Conservation (phyloP, 2,113 vertebrate species). For the Helogale parvula region DNA sequence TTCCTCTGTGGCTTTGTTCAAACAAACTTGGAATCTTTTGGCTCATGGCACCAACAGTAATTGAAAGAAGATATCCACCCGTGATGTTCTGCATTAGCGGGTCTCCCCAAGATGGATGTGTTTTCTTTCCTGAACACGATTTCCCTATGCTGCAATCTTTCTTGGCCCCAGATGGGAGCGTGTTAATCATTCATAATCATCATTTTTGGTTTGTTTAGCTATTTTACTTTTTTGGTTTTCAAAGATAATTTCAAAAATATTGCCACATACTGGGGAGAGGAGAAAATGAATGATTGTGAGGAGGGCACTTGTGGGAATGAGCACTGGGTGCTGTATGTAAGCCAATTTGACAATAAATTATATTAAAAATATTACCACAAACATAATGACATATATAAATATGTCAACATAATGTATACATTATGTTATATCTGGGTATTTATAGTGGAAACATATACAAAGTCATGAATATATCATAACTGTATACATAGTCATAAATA, state of each 20-base stretch:
- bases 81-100: background rate
- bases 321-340: too few relatives aligned
- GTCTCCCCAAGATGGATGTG: background rate
- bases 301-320: too few relatives aligned
- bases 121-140: background rate
- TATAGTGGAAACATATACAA: background rate
- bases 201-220: background rate
- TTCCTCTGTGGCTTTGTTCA: slow-evolving; percentile 61
- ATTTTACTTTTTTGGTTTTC: background rate
- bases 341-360: too few relatives aligned
- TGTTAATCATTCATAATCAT: background rate
- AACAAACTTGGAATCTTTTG: slow-evolving; percentile 50
- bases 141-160: background rate
- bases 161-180: background rate
- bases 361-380: background rate
- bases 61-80: slow-evolving; percentile 52
- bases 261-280: background rate
- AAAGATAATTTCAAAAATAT: slow-evolving; percentile 20
- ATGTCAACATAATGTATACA: background rate
- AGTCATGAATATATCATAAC: background rate
- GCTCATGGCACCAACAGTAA: background rate
- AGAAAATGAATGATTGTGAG: too few relatives aligned
- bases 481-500: background rate
- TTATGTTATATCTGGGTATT: background rate
- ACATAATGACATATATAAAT: background rate